These are phyloP conservation scores for Mylabris phalerata DNA, from an alignment of 1,140 invertebrate genomes.

Conservation along the genomic window DNA sequence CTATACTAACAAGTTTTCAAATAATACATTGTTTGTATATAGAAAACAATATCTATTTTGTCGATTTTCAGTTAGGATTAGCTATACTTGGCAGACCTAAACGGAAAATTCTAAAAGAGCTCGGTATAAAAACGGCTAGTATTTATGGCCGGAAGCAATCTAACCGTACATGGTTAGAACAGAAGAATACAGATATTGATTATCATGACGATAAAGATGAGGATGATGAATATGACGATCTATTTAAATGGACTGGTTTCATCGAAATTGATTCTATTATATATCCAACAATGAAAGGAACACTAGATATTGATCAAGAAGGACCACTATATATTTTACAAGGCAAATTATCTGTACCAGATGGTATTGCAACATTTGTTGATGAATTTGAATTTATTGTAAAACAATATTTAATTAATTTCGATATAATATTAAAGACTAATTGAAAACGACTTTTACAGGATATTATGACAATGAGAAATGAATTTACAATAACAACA, in stretches of 20 bases:
- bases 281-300: slow-evolving; percentile 55
- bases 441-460: slow-evolving; percentile 14
- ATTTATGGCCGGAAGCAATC: slow-evolving; percentile 26
- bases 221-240: slow-evolving; percentile 37
- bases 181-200: slow-evolving; percentile 5
- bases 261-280: slow-evolving; percentile 55
- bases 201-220: slow-evolving; percentile 29
- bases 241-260: slow-evolving; percentile 51
- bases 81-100: slow-evolving; percentile 48
- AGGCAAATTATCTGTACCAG: slow-evolving; percentile 45
- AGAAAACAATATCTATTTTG: neutral
- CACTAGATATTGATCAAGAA: slow-evolving; percentile 52
- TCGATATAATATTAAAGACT: no score
- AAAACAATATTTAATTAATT: slow-evolving; percentile 4
- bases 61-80: slow-evolving; percentile 47
- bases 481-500: slow-evolving; percentile 56
- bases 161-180: slow-evolving; percentile 10
- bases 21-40: no score
- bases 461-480: slow-evolving; percentile 53
- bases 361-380: slow-evolving; percentile 48
- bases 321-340: slow-evolving; percentile 46
- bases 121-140: slow-evolving; percentile 33
- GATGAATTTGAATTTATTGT: slow-evolving; percentile 43
- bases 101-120: slow-evolving; percentile 43
- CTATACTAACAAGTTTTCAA: no score